These are phyloP conservation scores for Xestoiulus laeticollis DNA, from an alignment of 2,888 invertebrate species.

Conservation along the genomic window DNA sequence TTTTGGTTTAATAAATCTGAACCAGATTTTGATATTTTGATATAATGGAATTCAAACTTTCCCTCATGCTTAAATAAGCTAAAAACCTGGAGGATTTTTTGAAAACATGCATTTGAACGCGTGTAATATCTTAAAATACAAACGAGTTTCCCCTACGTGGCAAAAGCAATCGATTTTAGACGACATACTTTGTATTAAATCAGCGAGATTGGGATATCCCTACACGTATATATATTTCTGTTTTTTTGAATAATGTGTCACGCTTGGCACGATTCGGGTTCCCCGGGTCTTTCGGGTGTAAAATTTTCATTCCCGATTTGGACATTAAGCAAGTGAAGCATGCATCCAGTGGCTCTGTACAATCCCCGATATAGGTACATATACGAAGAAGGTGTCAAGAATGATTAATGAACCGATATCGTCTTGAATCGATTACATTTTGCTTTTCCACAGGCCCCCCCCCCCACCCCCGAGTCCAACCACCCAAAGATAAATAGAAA, in stretches of 20 bases:
- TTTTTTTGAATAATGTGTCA: slow-evolving; percentile 36
- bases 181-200: slow-evolving; percentile 47
- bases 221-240: not conserved
- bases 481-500: slow-evolving; percentile 37
- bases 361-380: slow-evolving; percentile 10
- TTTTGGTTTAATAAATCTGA: no score
- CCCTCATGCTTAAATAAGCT: not conserved
- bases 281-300: slow-evolving; percentile 49
- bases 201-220: slow-evolving; percentile 40
- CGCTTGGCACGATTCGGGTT: slow-evolving; percentile 22
- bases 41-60: no score
- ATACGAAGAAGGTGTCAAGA: slow-evolving; percentile 49
- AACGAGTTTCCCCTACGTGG: not conserved
- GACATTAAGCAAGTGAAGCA: slow-evolving; percentile 45
- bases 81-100: not conserved
- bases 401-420: slow-evolving; percentile 53
- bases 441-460: not conserved
- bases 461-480: not conserved
- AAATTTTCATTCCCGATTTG: slow-evolving; percentile 52
- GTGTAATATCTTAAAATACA: slow-evolving; percentile 14
- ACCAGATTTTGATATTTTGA: no score
- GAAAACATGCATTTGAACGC: not conserved
- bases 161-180: slow-evolving; percentile 27
- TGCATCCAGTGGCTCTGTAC: slow-evolving; percentile 41
- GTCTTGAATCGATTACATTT: slow-evolving; percentile 50